Conservation (phyloP, 1,140 invertebrate species). For the Pachyrhynchus sulphureomaculatus region DNA sequence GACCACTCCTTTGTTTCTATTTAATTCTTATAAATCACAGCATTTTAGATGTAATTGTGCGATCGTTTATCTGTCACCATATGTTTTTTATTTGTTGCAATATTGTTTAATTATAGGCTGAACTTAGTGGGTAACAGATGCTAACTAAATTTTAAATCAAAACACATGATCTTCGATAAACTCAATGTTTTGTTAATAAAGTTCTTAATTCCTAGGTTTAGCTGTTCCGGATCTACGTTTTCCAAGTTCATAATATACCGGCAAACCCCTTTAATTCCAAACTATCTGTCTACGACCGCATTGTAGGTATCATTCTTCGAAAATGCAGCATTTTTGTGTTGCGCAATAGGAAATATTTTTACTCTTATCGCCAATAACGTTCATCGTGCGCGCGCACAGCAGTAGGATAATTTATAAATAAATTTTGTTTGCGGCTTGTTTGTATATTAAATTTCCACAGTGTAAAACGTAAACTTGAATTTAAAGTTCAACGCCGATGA, state of each 20-base stretch:
- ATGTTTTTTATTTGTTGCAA: background rate
- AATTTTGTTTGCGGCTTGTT: slow-evolving; percentile 9
- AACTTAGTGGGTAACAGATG: background rate
- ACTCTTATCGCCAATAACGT: slow-evolving; percentile 36
- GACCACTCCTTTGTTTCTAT: slow-evolving; percentile 11
- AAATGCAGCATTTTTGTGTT: slow-evolving; percentile 33
- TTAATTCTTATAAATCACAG: background rate
- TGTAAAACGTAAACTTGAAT: background rate
- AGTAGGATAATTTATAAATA: slow-evolving; percentile 28
- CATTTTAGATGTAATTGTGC: background rate
- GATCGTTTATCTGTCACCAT: background rate
- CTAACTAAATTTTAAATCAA: background rate
- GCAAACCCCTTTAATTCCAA: background rate
- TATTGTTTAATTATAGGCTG: too few species aligned
- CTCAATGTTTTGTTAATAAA: background rate
- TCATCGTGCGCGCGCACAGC: slow-evolving; percentile 31
- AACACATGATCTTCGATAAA: slow-evolving; percentile 3
- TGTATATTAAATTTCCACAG: background rate
- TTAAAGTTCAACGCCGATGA: background rate
- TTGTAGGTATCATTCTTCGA: slow-evolving; percentile 9
- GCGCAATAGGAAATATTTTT: slow-evolving; percentile 35
- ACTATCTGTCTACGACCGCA: background rate
- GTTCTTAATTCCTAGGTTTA: too few species aligned
- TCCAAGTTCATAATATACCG: background rate
- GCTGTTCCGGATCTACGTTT: too few species aligned